Evolutionary conservation across 1,140 invertebrate species (phyloP).

Genomic region (Choristoneura fumiferana): DNA sequence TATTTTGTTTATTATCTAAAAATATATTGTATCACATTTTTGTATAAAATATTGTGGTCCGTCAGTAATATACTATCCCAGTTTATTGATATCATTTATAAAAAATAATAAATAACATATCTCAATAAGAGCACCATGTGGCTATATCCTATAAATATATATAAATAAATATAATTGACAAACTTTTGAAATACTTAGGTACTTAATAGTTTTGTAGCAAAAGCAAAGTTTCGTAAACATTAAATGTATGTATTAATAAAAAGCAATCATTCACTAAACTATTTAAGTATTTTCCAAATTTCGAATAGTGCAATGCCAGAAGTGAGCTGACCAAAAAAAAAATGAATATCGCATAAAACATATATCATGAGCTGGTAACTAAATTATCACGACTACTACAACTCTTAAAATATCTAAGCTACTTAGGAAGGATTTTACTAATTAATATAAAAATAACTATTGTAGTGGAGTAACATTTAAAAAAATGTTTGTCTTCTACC

Average conservation of each 20-base stretch:
- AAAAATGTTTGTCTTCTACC: slow-evolving; percentile 4
- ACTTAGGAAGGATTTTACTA: slow-evolving; percentile 18
- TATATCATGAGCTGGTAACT: slow-evolving; percentile 24
- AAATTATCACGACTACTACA: slow-evolving; percentile 20
- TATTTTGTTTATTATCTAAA: slow-evolving; percentile 58
- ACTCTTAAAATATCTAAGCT: slow-evolving; percentile 5
- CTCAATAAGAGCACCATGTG: slow-evolving; percentile 40
- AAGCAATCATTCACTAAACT: slow-evolving; percentile 7
- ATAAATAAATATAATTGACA: not conserved
- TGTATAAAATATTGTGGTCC: slow-evolving; percentile 51
- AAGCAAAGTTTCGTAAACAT: slow-evolving; percentile 6
- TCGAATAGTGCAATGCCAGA: not conserved
- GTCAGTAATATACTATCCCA: slow-evolving; percentile 35
- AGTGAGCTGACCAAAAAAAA: slow-evolving; percentile 7
- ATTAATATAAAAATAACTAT: slow-evolving; percentile 5
- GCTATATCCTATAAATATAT: slow-evolving; percentile 1
- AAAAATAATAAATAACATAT: slow-evolving; percentile 28
- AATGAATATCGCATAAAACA: not conserved
- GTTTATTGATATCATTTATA: slow-evolving; percentile 26
- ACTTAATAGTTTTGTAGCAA: not conserved
- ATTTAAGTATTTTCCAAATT: slow-evolving; percentile 14
- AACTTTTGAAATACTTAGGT: not conserved
- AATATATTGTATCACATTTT: slow-evolving; percentile 67
- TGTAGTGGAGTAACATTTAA: slow-evolving; percentile 19
- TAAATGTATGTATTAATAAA: slow-evolving; percentile 7